Evolutionary conservation across 2,888 invertebrate species (phyloP), one percentile per base, ranked within the genome.

Genomic region (Terebella lapidaria): DNA sequence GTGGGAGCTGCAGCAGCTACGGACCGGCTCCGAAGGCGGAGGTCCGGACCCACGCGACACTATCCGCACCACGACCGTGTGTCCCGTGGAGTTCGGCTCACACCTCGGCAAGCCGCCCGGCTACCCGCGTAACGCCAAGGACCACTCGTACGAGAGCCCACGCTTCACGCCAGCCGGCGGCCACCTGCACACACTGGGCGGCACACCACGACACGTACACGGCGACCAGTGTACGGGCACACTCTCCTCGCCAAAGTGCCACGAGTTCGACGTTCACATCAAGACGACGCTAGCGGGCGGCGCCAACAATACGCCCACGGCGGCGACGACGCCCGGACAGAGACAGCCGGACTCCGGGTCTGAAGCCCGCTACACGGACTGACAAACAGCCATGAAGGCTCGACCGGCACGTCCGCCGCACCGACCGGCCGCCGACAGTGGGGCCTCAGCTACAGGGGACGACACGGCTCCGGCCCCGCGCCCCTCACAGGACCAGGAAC

Each of bases 1-100:
- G 26, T 64, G 64, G 64, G 59, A 64, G 42, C 53, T 53, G 15
- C 53, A 53, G 53, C 53, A 53, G 15, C 53, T 53, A 15, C 53
- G 53, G 5, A 28, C 26, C 27, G 27, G 15, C 15, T 15, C 53
- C 5, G 53, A 53, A 10, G 5, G 5, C 10, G 15, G 5, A 5
- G 5, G 5, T 5, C 18, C 22, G 18, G 28, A 25, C 15, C 26
- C 25, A 10, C 27, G 26, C 26, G 15, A 4, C 5, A 24, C 49
- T 15, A 5, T 24, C 24, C 10, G 22, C 5, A 22, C 5, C 22
- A 15, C 5, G n/a, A n/a, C 49, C 15, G 18, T 5, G 18, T 10
- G 22, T n/a, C 18, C 22, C 5, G 24, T 10, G 24, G 49, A 49
- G 49, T 49, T 49, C 49, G 49, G 49, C 10, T 10, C 18, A 15